Evolutionary conservation across 2,113 vertebrate species (phyloP).

Genomic region (Antechinus flavipes): DNA sequence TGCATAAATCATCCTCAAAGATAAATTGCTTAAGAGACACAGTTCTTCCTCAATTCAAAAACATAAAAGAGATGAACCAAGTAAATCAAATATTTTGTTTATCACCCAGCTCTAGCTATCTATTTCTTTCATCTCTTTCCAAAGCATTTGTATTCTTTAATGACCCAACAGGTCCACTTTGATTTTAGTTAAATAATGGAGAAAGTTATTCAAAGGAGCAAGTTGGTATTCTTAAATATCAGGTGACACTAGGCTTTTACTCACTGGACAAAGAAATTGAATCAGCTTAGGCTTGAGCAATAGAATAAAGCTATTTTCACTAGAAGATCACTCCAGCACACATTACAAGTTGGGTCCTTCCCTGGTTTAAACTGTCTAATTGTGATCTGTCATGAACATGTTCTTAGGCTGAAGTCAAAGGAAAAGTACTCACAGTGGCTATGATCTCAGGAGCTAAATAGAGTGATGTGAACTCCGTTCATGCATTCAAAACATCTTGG

Average conservation of each 20-base stretch:
- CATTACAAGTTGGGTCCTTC: not conserved
- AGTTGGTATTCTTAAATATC: not conserved
- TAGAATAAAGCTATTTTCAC: not conserved
- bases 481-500: not conserved
- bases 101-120: not conserved
- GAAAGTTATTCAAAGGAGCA: not conserved
- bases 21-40: not conserved
- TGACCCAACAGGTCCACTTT: not conserved
- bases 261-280: not conserved
- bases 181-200: not conserved
- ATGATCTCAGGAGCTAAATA: constrained; percentile 14
- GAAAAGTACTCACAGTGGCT: not conserved
- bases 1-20: not conserved
- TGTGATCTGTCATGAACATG: not conserved
- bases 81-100: constrained; percentile 1
- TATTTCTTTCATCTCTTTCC: not conserved
- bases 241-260: not conserved
- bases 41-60: not conserved
- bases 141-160: not conserved
- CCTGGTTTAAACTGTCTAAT: not conserved
- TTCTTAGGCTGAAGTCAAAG: not conserved
- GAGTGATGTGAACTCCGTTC: not conserved
- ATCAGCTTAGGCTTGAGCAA: not conserved
- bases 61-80: not conserved
- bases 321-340: not conserved